A percentile compares a stretch with the other conserved stretches of the same genome.
These are phyloP conservation scores for Amphiprion ocellaris DNA, from an alignment of 2,113 vertebrate genomes.

Conservation along the genomic window DNA sequence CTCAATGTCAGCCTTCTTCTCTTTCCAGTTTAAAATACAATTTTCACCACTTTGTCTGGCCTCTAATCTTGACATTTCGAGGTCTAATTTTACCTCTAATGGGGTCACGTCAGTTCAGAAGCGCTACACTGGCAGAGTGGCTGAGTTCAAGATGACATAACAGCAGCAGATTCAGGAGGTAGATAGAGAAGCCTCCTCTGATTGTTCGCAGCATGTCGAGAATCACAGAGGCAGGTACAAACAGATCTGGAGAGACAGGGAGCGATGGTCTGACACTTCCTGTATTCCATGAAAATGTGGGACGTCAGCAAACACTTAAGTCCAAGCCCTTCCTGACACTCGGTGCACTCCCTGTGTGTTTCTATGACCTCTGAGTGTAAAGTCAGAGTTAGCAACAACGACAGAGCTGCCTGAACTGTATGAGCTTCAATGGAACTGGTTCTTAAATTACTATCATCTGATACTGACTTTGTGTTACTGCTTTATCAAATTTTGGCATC, in stretches of 20 bases:
- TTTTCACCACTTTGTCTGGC: not conserved
- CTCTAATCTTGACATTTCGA: not conserved
- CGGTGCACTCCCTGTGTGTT: conserved; percentile 31
- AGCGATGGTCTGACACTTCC: conserved; percentile 55
- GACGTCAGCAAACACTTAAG: conserved; percentile 46
- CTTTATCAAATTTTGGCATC: not conserved
- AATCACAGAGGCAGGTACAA: conserved; percentile 17
- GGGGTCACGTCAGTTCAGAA: conserved; percentile 4
- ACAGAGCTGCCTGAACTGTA: no score
- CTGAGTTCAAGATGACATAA: conserved; percentile 8
- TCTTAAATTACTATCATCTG: no score
- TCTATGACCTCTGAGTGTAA: conserved; percentile 10
- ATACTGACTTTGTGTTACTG: no score
- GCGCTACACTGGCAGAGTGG: not conserved
- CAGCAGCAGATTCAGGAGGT: conserved; percentile 17
- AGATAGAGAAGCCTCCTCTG: conserved; percentile 7
- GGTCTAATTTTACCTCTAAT: conserved; percentile 33
- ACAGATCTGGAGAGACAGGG: conserved; percentile 19
- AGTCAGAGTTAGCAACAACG: not conserved
- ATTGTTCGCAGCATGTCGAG: not conserved
- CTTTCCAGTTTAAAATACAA: no score
- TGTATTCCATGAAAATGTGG: conserved; percentile 39
- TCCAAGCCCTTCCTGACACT: conserved; percentile 41
- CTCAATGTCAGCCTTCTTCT: not conserved
- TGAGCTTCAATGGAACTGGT: no score